Evolutionary conservation across 2,797 vertebrate species (phyloP).

Genomic region (Galago senegalensis): DNA sequence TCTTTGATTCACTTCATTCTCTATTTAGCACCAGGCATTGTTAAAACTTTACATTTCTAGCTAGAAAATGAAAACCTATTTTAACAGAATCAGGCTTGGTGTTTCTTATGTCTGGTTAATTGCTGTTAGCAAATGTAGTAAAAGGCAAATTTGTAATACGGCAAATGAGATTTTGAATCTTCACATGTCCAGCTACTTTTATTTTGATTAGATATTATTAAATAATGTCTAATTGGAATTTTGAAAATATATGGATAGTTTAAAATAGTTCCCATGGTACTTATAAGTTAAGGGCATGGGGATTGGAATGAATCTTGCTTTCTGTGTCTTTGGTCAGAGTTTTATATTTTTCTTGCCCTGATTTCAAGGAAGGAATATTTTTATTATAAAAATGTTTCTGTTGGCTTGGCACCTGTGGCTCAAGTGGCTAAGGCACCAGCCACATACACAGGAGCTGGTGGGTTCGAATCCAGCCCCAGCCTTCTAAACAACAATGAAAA

Average conservation of each 20-base stretch:
- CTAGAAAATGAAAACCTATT: not conserved
- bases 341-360: not conserved
- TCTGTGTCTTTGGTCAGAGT: not conserved
- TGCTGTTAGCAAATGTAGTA: not conserved
- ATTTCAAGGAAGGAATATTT: slow-evolving; percentile 23
- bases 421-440: no score
- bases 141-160: not conserved
- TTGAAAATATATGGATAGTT: slow-evolving; percentile 44
- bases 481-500: no score
- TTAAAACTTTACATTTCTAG: slow-evolving; percentile 54
- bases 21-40: not conserved
- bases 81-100: not conserved
- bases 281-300: not conserved
- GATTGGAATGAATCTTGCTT: not conserved
- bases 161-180: not conserved
- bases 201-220: not conserved
- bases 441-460: no score
- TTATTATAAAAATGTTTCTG: slow-evolving; percentile 7
- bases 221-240: not conserved
- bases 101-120: slow-evolving; percentile 24
- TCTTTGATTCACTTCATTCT: slow-evolving; percentile 36
- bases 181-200: slow-evolving; percentile 16
- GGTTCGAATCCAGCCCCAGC: no score
- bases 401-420: no score
- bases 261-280: not conserved